Conservation (phyloP, 2,113 vertebrate genomes). For the Uropsilus gracilis region DNA sequence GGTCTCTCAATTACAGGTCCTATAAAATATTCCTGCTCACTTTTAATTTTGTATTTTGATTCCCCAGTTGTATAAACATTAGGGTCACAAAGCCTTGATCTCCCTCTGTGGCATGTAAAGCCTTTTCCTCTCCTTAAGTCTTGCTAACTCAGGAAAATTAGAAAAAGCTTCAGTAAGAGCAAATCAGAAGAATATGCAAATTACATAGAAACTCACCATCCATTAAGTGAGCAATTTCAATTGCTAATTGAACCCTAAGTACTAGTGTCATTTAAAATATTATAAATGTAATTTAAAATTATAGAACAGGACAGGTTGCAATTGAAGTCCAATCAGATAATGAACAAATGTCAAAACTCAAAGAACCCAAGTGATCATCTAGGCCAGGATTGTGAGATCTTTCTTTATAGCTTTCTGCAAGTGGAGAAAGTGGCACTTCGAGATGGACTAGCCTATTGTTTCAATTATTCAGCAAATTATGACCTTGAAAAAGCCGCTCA, state of each 20-base stretch:
- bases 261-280: slow-evolving; percentile 8
- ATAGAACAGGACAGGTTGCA: not conserved
- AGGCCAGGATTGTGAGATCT: not conserved
- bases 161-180: not conserved
- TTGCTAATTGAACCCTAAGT: slow-evolving; percentile 9
- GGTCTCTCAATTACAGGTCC: not conserved
- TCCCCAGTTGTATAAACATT: not conserved
- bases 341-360: not conserved
- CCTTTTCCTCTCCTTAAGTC: not conserved
- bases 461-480: not conserved
- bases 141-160: not conserved
- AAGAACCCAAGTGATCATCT: not conserved
- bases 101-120: not conserved
- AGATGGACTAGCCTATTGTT: not conserved
- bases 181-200: not conserved
- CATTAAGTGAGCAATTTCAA: not conserved
- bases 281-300: not conserved
- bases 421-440: not conserved
- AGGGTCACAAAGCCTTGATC: not conserved
- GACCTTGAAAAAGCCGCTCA: not conserved
- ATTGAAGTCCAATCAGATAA: not conserved
- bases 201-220: not conserved
- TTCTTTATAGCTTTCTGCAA: not conserved
- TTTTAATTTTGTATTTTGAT: not conserved
- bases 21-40: not conserved